Base-by-base conservation (phyloP, 2,113 vertebrate genomes). In the Ahaetulla prasina region DNA sequence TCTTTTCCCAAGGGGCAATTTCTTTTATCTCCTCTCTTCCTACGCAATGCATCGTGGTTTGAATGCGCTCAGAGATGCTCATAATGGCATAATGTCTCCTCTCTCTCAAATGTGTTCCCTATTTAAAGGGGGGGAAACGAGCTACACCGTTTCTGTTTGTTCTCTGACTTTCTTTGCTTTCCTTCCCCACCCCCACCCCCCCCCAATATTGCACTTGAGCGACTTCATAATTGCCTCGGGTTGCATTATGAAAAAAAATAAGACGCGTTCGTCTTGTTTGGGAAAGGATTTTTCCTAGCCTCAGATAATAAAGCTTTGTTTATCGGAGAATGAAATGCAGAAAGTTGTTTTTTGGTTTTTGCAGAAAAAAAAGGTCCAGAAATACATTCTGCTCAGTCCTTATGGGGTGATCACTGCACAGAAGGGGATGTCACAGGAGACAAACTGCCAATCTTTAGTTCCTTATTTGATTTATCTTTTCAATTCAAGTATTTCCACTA, bases 41-140 rank as follows among this genome's bases (percentile, higher is more conserved):
- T 92, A 91, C 54, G 9, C 93, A 60, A 12, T 11, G 86, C 60
- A 94, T 49, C 23, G 87, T 63, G 91, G 54, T n/a, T 52, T 3
- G 91, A n/a, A 87, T 85, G 47, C 52, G 57, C 9, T 47, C 4
- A 20, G 47, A 89, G 50, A 45, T 57, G 85, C 89, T 3, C 88
- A 89, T 92, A 87, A 8, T 18, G 35, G 55, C 88, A n/a, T n/a
- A n/a, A n/a, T 57, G 63, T 94, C 94, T 87, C 87, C 35, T 74
- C 68, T 20, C 43, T 93, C 9, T 55, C 0, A 45, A 50, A 23
- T 11, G 3, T n/a, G 52, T 89, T 93, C 49, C 7, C 47, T 23
- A n/a, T 92, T 92, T 74, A 35, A 53, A 89, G 39, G 30, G 27
- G 9, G 1, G 8, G 1, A 3, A 5, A 16, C 11, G 39, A 12